Evolutionary conservation across 2,113 vertebrate species (phyloP), one percentile per base, ranked within the genome.

Genomic region (Paedocypris sp.): DNA sequence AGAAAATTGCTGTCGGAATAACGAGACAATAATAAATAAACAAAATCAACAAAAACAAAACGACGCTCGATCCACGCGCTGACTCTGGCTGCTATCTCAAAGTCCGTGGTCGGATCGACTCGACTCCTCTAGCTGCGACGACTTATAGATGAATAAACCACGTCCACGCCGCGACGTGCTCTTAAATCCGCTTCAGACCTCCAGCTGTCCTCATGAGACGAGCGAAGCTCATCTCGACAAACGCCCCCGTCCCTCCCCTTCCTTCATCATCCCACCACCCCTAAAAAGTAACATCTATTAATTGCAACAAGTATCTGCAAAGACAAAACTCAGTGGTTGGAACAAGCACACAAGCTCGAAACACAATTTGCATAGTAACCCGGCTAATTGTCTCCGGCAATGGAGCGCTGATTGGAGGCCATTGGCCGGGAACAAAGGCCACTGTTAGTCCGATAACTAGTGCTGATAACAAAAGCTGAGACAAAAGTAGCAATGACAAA

Each of bases 381-480:
- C 75, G 75, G 83, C 86, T 88, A 90, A 91, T 91, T 88, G 87
- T 88, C 86, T 87, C 82, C 85, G 84, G 87, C 83, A 83, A 84
- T 86, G 58, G 61, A 50, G 53, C 86, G 86, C 82, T 89, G 87
- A 88, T 87, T 87, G 88, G 84, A 82, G 83, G 83, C 88, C 86
- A 86, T 89, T 88, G 85, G 83, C 80, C n/a, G 78, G 85, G 86
- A 85, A 90, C 89, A 91, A 90, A 90, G 88, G 78, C 65, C 73
- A 81, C 81, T 85, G 85, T 84, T 82, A 83, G 86, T 79, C 86
- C 83, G 88, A 88, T 88, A 89, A 90, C 87, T 86, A 89, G 86
- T 86, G 81, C 80, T 69, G 88, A 88, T 85, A 88, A 88, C 86
- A 89, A 89, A 88, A 72, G 70, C 84, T 77, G 82, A 87, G 84